These are phyloP conservation scores for Tyrophagus putrescentiae DNA, from an alignment of 1,140 invertebrate genomes.

Conservation along the genomic window DNA sequence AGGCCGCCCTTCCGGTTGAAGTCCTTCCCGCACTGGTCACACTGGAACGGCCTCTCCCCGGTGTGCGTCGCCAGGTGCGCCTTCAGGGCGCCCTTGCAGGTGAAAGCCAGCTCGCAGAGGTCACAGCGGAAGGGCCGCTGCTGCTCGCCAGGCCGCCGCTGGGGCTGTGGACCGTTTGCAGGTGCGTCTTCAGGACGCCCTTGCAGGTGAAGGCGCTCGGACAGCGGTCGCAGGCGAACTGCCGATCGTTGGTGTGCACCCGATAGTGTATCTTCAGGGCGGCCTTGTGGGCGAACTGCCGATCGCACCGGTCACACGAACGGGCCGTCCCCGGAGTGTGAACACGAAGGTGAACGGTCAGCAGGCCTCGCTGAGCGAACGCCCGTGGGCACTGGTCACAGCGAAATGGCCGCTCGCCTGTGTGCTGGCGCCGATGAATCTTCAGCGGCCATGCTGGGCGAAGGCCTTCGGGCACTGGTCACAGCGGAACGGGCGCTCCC, in stretches of 20 bases:
- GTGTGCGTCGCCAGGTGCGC: constrained; percentile 35
- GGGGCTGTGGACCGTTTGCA: constrained; percentile 35
- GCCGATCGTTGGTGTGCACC: constrained; percentile 41
- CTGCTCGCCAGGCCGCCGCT: constrained; percentile 29
- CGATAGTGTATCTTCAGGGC: constrained; percentile 58
- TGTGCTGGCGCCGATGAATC: constrained; percentile 51
- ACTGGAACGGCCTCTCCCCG: constrained; percentile 39
- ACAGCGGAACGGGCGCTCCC: constrained; percentile 29
- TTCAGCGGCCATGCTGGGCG: constrained; percentile 47
- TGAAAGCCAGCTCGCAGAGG: constrained; percentile 25
- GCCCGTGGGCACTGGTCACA: constrained; percentile 35
- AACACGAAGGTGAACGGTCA: constrained; percentile 61
- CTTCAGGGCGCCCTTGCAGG: constrained; percentile 33
- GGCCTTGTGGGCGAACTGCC: constrained; percentile 48
- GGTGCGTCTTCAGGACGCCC: constrained; percentile 11
- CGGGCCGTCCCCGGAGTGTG: no score
- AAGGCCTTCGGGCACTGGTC: constrained; percentile 25
- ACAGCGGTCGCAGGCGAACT: constrained; percentile 36
- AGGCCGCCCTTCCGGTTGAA: constrained; percentile 48
- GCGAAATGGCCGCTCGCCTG: constrained; percentile 36
- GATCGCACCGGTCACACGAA: no score
- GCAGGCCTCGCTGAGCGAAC: constrained; percentile 43
- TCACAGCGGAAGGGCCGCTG: constrained; percentile 29
- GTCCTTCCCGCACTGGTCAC: constrained; percentile 43
- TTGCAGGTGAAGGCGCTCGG: constrained; percentile 33